Evolutionary conservation across 2,797 vertebrate species (phyloP).

Genomic region (Melanogrammus aeglefinus): DNA sequence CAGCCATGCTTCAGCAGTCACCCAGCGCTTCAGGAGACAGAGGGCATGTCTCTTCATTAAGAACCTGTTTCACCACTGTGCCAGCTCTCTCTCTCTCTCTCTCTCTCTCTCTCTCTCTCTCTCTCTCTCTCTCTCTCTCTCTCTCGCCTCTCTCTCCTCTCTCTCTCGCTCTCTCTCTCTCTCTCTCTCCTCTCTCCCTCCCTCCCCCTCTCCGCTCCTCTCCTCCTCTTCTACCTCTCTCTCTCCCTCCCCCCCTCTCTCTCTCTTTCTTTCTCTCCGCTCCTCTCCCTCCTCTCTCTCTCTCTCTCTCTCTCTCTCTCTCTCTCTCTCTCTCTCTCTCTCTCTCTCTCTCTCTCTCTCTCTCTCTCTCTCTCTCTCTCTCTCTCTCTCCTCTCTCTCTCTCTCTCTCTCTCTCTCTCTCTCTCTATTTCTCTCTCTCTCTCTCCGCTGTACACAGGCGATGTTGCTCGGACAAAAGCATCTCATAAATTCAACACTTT

Average conservation of each 20-base stretch:
- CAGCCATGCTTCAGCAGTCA: constrained; percentile 53
- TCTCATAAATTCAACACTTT: constrained; percentile 23
- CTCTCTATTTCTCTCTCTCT: no score
- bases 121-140: no score
- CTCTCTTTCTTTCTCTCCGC: background rate
- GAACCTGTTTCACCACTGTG: no score
- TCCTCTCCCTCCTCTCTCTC: background rate
- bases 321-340: background rate
- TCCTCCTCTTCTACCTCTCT: background rate
- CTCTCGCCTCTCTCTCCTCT: no score
- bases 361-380: background rate
- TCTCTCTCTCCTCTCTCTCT: constrained; percentile 3
- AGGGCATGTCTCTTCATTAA: constrained; percentile 34
- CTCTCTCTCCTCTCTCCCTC: background rate
- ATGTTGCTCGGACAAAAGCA: background rate
- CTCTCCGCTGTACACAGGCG: no score
- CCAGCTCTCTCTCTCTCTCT: no score
- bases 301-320: background rate
- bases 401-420: background rate
- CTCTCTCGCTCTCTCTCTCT: no score
- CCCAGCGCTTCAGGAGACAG: constrained; percentile 40
- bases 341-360: background rate
- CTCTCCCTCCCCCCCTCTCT: background rate
- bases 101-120: no score
- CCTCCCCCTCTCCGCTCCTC: background rate